Evolutionary conservation across 2,888 invertebrate species (phyloP).

Genomic region (Phania funesta): DNA sequence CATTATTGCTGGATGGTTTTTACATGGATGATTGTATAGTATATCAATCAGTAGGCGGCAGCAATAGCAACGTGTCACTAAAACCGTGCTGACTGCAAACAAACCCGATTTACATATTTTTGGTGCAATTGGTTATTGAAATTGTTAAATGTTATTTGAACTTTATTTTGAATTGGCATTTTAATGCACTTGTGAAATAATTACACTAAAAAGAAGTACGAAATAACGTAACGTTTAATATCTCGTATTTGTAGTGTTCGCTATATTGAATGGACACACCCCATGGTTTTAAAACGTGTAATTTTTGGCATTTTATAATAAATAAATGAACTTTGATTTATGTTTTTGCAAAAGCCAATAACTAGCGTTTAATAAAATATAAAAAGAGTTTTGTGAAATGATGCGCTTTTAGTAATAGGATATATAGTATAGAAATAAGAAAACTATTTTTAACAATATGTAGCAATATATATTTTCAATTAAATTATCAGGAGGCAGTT

Average conservation of each 20-base stretch:
- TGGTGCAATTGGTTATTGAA: neutral
- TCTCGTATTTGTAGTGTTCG: too few relatives aligned
- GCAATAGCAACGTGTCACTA: constrained; percentile 16
- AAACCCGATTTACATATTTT: constrained; percentile 36
- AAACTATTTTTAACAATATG: too few relatives aligned
- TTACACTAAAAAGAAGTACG: neutral
- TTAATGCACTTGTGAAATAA: constrained; percentile 19
- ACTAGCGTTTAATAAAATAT: neutral
- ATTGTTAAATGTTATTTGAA: constrained; percentile 50
- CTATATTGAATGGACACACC: constrained; percentile 16
- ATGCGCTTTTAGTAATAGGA: too few relatives aligned
- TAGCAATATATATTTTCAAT: too few relatives aligned
- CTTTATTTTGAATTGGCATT: constrained; percentile 25
- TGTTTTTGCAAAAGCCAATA: neutral
- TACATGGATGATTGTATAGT: constrained; percentile 1
- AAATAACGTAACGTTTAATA: too few relatives aligned
- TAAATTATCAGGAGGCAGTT: too few relatives aligned
- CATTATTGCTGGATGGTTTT: neutral
- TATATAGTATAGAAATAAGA: too few relatives aligned
- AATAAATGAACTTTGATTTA: neutral
- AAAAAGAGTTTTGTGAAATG: too few relatives aligned
- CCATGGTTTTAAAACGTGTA: neutral
- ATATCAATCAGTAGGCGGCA: constrained; percentile 13
- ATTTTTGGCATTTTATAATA: neutral
- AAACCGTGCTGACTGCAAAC: constrained; percentile 27